phyloP scores from a whole-genome alignment of 2,888 invertebrate genomes.

The Notocelia uddmanniana region DNA sequence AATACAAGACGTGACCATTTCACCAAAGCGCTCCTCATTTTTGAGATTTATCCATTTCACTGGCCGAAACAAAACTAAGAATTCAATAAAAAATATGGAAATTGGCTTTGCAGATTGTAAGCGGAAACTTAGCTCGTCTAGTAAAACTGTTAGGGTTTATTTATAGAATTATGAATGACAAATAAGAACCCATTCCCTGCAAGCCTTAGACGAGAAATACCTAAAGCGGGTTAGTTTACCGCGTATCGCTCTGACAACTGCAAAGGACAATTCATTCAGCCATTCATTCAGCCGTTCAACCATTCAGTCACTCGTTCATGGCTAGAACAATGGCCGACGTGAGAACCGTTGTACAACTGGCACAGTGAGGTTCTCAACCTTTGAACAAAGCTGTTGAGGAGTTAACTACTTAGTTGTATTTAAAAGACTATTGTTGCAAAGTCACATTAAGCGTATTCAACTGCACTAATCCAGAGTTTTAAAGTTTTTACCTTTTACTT shows the following conservation, averaged over 20 bases:
- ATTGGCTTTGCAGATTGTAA: too few relatives aligned
- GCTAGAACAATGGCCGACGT: conserved; percentile 37
- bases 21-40: background rate
- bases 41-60: background rate
- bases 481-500: background rate
- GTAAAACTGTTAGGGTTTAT: too few relatives aligned
- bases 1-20: too few relatives aligned
- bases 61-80: background rate
- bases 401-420: conserved; percentile 8
- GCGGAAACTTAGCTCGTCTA: too few relatives aligned
- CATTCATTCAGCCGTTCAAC: conserved; percentile 33
- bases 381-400: conserved; percentile 16
- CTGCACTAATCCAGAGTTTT: background rate
- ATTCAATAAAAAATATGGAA: background rate
- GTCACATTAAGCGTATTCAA: background rate
- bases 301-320: conserved; percentile 23
- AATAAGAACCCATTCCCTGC: background rate
- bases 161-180: too few relatives aligned
- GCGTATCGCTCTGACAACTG: conserved; percentile 8
- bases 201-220: background rate
- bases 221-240: conserved; percentile 8
- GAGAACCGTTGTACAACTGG: conserved; percentile 21
- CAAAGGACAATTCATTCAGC: conserved; percentile 36
- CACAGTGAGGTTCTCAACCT: conserved; percentile 19
- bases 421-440: conserved; percentile 7